Base-by-base conservation (phyloP, 2,113 vertebrate genomes). In the Eubucco bourcierii region DNA sequence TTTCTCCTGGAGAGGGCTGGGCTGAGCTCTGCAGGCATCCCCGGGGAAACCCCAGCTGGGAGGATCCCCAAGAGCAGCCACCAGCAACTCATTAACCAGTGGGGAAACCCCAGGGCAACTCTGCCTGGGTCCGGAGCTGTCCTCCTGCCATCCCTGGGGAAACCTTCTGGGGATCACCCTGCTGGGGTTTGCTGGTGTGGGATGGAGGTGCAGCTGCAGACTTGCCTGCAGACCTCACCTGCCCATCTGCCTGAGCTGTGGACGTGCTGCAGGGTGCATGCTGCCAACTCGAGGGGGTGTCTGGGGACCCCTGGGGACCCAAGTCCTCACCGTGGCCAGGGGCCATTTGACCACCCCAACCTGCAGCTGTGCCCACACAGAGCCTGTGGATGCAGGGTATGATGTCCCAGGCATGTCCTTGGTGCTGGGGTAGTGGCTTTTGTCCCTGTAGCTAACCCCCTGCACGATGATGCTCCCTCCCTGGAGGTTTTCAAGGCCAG, bases 251-350 rank as follows among this genome's bases (percentile, higher is more conserved):
- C 68, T 16, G 56, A 31, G 5, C 53, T 2, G 0, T 10, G 60
- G 73, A 3, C 4, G 56, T 37, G 61, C 46, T 12, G 3, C 9
- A 50, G 46, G 13, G 10, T 15, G 78, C 5, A 3, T 9, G 4
- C 70, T 9, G 12, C 74, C 4, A 5, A 70, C 52, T 37, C 0
- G 10, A 34, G 13, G 47, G 15, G 11, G 34, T n/a, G 8, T 37
- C 1, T 27, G 28, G 55, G 55, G 55, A 29, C 27, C 28, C 50
- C 13, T 7, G 66, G 58, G 53, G 19, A 29, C 29, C 21, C 27
- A 4, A 0, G 0, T 59, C 84, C 73, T 44, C 1, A 5, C 39
- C 7, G 0, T 0, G 4, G 9, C 33, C 31, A 2, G 0, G 2
- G 28, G 41, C 3, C 4, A 4, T 58, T 53, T 13, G 39, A 28